A percentile compares a stretch with the other conserved stretches of the same genome.
phyloP scores from a whole-genome alignment of 2,888 invertebrate species.

The Branchellion lobata region DNA sequence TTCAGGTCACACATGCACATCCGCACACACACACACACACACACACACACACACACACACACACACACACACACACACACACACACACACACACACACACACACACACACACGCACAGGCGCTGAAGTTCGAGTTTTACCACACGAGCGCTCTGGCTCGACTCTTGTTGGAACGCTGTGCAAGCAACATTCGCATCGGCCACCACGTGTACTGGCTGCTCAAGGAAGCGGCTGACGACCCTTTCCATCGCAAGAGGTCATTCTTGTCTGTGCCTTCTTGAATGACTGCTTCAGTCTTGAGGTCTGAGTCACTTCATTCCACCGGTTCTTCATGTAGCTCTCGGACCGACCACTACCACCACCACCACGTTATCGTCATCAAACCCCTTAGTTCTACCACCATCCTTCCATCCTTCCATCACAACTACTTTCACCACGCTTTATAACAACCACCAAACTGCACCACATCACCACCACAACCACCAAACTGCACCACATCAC shows the following conservation, averaged over 20 bases:
- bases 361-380: no score
- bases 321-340: no score
- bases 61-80: constrained; percentile 29
- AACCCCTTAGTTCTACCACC: no score
- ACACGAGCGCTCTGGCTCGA: constrained; percentile 80
- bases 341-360: no score
- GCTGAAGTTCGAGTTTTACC: constrained; percentile 77
- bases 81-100: constrained; percentile 19
- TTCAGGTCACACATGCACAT: constrained; percentile 67
- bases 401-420: no score
- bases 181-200: constrained; percentile 84
- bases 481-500: no score
- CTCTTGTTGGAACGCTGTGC: constrained; percentile 80
- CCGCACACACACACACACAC: constrained; percentile 12
- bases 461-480: no score
- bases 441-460: no score
- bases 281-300: no score
- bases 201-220: constrained; percentile 83
- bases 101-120: constrained; percentile 56
- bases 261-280: background rate
- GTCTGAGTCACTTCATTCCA: no score
- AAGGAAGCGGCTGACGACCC: constrained; percentile 63
- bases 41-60: constrained; percentile 29
- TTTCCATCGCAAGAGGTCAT: constrained; percentile 63
- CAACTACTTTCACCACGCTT: no score